Evolutionary conservation across 2,888 invertebrate species (phyloP).

Genomic region (Amphimallon solstitiale): DNA sequence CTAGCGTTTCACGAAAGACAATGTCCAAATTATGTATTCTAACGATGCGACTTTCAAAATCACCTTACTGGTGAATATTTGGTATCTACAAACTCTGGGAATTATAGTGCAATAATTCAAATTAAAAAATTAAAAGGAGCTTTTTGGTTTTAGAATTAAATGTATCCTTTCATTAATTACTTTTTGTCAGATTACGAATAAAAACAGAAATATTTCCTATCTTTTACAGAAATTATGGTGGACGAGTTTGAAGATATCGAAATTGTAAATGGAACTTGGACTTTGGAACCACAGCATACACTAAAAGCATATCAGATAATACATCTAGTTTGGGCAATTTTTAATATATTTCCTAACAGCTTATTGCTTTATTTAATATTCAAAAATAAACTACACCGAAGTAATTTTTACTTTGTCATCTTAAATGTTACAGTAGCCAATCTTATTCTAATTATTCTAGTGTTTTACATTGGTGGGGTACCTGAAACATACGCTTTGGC

Average conservation of each 20-base stretch:
- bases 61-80: no score
- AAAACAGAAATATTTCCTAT: no score
- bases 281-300: not conserved
- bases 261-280: not conserved
- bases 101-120: no score
- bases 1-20: no score
- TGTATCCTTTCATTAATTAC: no score
- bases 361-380: not conserved
- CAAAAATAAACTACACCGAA: not conserved
- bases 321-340: not conserved
- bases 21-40: no score
- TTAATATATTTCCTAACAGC: conserved; percentile 1
- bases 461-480: not conserved
- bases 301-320: not conserved
- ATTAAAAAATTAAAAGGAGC: no score
- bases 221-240: not conserved
- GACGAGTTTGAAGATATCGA: not conserved
- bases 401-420: conserved; percentile 4
- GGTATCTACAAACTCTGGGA: no score
- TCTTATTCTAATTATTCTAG: not conserved
- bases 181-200: no score
- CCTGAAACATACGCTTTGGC: not conserved
- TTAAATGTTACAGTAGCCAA: not conserved
- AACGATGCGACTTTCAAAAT: no score
- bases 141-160: no score